Conservation (phyloP, 2,797 vertebrate species). For the Phoxinus dragarum region DNA sequence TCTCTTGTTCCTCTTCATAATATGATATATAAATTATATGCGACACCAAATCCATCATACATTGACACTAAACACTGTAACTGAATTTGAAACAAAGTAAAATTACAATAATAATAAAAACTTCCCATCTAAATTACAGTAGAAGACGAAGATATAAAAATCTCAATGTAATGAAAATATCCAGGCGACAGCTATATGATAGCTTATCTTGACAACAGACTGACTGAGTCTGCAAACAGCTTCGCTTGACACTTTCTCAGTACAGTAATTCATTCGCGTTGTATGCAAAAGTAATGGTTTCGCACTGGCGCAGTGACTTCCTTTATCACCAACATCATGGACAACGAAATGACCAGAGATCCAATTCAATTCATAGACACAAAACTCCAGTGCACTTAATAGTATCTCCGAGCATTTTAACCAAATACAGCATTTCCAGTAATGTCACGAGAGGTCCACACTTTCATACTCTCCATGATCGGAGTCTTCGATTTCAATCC, state of each 20-base stretch:
- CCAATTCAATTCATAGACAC: not conserved
- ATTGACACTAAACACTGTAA: not conserved
- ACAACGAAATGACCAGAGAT: not conserved
- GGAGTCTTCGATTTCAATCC: slow-evolving; percentile 87
- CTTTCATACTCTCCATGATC: slow-evolving; percentile 90
- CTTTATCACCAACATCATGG: not conserved
- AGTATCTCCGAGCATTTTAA: not conserved
- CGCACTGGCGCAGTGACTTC: not conserved
- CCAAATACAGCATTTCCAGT: not conserved
- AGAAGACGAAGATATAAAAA: not conserved
- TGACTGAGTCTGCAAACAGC: not conserved
- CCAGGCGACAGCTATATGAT: slow-evolving; percentile 32
- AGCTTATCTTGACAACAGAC: slow-evolving; percentile 46
- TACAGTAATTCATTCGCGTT: slow-evolving; percentile 29
- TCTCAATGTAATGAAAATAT: slow-evolving; percentile 28
- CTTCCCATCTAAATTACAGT: not conserved
- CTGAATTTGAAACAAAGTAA: slow-evolving; percentile 15
- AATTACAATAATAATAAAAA: slow-evolving; percentile 8
- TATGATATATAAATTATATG: not conserved
- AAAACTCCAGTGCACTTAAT: slow-evolving; percentile 16
- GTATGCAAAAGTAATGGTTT: slow-evolving; percentile 3
- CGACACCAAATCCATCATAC: slow-evolving; percentile 4
- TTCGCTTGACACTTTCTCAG: slow-evolving; percentile 29
- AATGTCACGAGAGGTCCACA: slow-evolving; percentile 79
- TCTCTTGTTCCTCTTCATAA: not conserved